Percentiles rank a stretch among this genome's conserved stretches.
Conservation (phyloP, 2,888 invertebrate species). For the Adineta ricciae region DNA sequence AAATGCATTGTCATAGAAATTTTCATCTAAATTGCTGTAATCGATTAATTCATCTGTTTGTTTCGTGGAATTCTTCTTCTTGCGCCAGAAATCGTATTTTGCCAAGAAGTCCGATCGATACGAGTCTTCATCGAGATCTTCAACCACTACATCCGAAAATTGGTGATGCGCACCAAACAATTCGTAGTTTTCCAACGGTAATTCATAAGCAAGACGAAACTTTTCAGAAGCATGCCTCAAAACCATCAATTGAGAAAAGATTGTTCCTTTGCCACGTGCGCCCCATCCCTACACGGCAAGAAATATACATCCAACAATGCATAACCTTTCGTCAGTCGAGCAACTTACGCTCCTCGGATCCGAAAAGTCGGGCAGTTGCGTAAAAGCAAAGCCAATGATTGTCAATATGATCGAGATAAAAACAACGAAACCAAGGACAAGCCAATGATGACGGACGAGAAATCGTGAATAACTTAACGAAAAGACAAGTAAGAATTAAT, state of each 20-base stretch:
- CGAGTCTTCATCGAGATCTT: not conserved
- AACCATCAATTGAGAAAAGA: constrained; percentile 30
- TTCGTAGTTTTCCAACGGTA: not conserved
- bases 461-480: not conserved
- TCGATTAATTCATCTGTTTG: not conserved
- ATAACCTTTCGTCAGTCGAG: not conserved
- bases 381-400: not conserved
- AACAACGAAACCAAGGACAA: not conserved
- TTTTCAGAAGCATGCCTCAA: constrained; percentile 5
- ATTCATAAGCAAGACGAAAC: not conserved
- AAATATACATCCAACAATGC: not conserved
- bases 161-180: not conserved
- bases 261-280: constrained; percentile 29
- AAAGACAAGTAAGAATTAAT: not conserved
- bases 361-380: not conserved
- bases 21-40: not conserved
- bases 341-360: not conserved
- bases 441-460: not conserved
- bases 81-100: not conserved
- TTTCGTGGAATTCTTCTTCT: not conserved
- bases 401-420: not conserved
- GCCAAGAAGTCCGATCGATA: not conserved
- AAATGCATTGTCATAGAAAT: not conserved
- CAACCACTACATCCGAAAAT: not conserved
- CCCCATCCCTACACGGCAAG: constrained; percentile 24